Conservation (phyloP, 2,888 invertebrate species). For the Chrysina gloriosa region DNA sequence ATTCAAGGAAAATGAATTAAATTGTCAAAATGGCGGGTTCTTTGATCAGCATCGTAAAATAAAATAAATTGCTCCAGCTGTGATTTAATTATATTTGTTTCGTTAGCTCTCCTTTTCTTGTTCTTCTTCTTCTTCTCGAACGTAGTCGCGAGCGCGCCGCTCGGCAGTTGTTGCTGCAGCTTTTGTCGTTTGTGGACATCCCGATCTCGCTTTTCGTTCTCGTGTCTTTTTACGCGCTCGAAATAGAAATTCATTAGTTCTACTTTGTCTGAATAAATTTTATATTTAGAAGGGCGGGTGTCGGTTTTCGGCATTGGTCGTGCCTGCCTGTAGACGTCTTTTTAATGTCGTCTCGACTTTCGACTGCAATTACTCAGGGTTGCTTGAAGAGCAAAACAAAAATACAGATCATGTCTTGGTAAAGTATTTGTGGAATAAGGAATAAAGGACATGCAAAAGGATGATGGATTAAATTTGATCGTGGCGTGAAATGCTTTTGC, state of each 20-base stretch:
- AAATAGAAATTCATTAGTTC: slow-evolving; percentile 44
- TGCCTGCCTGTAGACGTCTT: not conserved
- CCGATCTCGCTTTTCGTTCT: slow-evolving; percentile 16
- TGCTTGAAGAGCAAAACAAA: not conserved
- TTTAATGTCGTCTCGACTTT: not conserved
- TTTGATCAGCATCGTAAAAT: slow-evolving; percentile 49
- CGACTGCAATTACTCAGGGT: not conserved
- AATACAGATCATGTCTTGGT: not conserved
- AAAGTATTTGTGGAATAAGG: not conserved
- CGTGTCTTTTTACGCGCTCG: slow-evolving; percentile 27
- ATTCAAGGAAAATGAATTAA: slow-evolving; percentile 45
- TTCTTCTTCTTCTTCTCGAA: slow-evolving; percentile 1
- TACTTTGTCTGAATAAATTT: slow-evolving; percentile 45
- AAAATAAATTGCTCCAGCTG: slow-evolving; percentile 48
- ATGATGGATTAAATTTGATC: no score
- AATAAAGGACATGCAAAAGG: no score
- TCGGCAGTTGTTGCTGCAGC: not conserved
- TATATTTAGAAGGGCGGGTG: slow-evolving; percentile 41
- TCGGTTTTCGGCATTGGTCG: slow-evolving; percentile 22
- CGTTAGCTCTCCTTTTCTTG: slow-evolving; percentile 18
- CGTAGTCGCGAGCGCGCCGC: not conserved
- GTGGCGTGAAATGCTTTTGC: no score
- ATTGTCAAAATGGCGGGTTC: slow-evolving; percentile 47
- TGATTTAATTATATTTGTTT: slow-evolving; percentile 45
- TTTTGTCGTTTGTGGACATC: slow-evolving; percentile 5